Conservation (phyloP, 2,113 vertebrate genomes). For the Carlito syrichta region DNA sequence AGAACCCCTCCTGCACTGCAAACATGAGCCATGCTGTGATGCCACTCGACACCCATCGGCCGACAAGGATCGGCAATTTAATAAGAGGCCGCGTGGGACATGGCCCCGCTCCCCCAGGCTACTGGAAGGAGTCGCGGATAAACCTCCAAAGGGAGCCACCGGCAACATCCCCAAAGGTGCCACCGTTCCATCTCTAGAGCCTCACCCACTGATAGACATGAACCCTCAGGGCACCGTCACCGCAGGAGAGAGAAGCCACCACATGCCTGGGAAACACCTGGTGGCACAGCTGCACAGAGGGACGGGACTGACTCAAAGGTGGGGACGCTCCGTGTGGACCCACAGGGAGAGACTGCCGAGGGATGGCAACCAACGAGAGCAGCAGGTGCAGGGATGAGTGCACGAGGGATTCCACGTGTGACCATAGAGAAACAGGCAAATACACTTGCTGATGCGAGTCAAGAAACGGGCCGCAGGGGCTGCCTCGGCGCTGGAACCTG, state of each 20-base stretch:
- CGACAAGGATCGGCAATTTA: background rate
- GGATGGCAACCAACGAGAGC: accelerated
- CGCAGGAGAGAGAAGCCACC: background rate
- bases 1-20: no score
- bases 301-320: accelerated
- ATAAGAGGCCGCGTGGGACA: accelerated
- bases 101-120: accelerated
- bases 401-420: accelerated
- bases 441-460: accelerated
- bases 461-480: no score
- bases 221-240: accelerated
- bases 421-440: accelerated
- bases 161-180: background rate
- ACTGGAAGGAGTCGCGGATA: accelerated
- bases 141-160: accelerated
- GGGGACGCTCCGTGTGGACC: accelerated
- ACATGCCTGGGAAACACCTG: accelerated
- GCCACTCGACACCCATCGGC: background rate
- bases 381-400: background rate
- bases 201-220: accelerated
- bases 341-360: accelerated
- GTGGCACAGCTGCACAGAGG: no score
- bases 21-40: background rate
- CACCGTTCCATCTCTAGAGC: background rate
- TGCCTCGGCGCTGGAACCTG: accelerated